Percentiles rank a stretch among this genome's conserved stretches.
Evolutionary conservation across 2,113 vertebrate species (phyloP).

Genomic region (Tetraodon nigroviridis): DNA sequence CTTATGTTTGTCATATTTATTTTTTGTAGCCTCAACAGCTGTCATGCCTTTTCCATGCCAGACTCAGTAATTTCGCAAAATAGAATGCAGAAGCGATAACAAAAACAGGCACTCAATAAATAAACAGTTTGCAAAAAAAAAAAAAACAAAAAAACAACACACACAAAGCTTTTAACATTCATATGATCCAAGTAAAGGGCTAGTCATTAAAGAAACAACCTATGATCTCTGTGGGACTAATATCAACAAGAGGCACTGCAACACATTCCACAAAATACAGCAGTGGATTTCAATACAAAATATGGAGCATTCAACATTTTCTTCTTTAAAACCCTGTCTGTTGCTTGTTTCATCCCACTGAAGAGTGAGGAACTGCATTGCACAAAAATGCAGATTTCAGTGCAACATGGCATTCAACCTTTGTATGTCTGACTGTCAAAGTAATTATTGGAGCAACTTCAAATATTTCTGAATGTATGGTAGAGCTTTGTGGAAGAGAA

Average conservation of each 20-base stretch:
- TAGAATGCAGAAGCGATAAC: constrained; percentile 56
- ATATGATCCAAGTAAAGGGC: constrained; percentile 43
- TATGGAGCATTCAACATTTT: constrained; percentile 18
- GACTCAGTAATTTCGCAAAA: constrained; percentile 59
- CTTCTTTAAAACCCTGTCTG: constrained; percentile 24
- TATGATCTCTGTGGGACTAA: constrained; percentile 38
- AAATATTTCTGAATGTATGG: too few relatives aligned
- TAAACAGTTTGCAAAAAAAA: constrained; percentile 55
- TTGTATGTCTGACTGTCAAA: too few relatives aligned
- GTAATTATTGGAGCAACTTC: too few relatives aligned
- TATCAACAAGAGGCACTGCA: constrained; percentile 61
- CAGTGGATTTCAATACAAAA: constrained; percentile 48
- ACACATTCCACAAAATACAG: constrained; percentile 55
- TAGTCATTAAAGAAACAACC: constrained; percentile 33
- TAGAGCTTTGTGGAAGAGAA: too few relatives aligned
- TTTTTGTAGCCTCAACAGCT: constrained; percentile 57
- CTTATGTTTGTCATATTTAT: constrained; percentile 48
- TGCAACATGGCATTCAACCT: constrained; percentile 22
- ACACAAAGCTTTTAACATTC: constrained; percentile 54
- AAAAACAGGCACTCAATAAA: constrained; percentile 67
- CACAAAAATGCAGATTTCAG: constrained; percentile 25
- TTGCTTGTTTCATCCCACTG: constrained; percentile 12
- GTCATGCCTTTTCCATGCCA: constrained; percentile 68
- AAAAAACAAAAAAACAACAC: constrained; percentile 32
- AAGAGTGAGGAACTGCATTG: constrained; percentile 26